phyloP scores from a whole-genome alignment of 2,113 vertebrate genomes.

The Cyanoramphus novaezelandiae region DNA sequence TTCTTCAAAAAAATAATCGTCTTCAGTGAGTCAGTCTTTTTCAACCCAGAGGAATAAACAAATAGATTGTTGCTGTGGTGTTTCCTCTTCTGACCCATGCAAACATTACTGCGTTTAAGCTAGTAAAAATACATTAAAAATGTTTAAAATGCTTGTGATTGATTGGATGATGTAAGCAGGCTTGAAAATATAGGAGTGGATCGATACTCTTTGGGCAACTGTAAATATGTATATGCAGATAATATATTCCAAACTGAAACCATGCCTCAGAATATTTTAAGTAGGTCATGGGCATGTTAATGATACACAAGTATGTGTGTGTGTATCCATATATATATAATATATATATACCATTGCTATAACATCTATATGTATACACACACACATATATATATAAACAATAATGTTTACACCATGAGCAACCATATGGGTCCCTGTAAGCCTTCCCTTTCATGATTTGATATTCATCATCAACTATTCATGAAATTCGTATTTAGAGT shows the following conservation, averaged over 20 bases:
- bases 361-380: neutral
- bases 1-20: neutral
- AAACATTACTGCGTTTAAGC: neutral
- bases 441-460: neutral
- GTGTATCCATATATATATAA: neutral
- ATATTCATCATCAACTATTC: neutral
- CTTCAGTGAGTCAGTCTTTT: neutral
- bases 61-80: neutral
- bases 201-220: neutral
- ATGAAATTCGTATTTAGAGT: neutral
- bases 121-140: neutral
- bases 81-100: neutral
- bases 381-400: neutral
- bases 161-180: neutral
- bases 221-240: neutral
- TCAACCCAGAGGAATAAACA: neutral
- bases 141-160: neutral
- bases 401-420: neutral
- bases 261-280: neutral
- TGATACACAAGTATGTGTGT: neutral
- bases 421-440: neutral
- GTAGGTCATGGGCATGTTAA: neutral
- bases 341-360: neutral
- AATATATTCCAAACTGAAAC: neutral
- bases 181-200: neutral